Conservation (phyloP, 2,113 vertebrate species). For the Tretioscincus oriximinensis region DNA sequence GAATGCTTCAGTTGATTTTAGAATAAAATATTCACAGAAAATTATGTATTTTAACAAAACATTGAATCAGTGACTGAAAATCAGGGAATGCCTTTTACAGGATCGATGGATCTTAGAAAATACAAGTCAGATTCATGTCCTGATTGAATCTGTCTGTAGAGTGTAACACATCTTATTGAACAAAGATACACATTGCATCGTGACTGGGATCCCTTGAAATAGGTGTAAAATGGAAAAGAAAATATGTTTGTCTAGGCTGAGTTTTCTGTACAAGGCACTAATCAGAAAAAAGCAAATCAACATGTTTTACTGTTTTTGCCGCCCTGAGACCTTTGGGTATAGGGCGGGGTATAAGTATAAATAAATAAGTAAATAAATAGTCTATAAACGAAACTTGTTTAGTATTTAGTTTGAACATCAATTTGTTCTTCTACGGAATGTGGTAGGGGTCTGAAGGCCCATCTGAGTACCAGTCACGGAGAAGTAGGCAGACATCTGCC, state of each 20-base stretch:
- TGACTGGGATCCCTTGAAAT: neutral
- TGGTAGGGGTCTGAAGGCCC: neutral
- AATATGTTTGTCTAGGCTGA: neutral
- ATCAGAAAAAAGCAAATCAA: neutral
- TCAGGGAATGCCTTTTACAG: neutral
- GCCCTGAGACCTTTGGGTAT: too few species aligned
- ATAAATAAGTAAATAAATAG: too few species aligned
- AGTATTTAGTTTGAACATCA: neutral
- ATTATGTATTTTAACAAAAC: too few species aligned
- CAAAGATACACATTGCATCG: neutral
- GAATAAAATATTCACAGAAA: neutral
- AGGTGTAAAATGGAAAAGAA: neutral
- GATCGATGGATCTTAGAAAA: neutral
- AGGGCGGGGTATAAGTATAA: too few species aligned
- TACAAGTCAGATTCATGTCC: neutral
- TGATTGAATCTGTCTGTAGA: neutral
- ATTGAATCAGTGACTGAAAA: too few species aligned
- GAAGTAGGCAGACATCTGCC: conserved; percentile 11
- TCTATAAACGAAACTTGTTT: neutral
- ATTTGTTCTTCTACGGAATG: neutral
- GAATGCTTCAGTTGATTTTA: neutral
- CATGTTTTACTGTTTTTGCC: too few species aligned
- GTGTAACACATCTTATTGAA: neutral
- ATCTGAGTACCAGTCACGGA: neutral
- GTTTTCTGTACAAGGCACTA: neutral